Evolutionary conservation across 2,888 invertebrate genomes (phyloP), one percentile per base, ranked within the genome.

Genomic region (Cetonia aurata): DNA sequence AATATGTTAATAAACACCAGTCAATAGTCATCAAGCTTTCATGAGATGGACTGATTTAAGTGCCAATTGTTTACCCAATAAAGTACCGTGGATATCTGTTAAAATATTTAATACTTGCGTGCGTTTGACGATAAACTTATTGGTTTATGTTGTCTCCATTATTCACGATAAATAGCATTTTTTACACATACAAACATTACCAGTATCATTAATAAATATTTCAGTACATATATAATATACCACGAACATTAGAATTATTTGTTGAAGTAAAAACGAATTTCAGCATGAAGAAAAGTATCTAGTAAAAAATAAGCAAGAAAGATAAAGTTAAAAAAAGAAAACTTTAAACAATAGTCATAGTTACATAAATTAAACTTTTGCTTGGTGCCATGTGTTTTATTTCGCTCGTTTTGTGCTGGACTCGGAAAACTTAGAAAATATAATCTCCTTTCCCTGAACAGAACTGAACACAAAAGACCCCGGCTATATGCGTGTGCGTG

Each of bases 391-490:
- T 25, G 60, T 31, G 50, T 70, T 60, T 60, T 48, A n/a, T 50
- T 37, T 37, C 37, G 62, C 41, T 17, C 42, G 65, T 53, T 66
- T 41, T n/a, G 65, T 66, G 52, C 56, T 48, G 37, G 37, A 46
- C 33, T 33, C 37, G 46, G 10, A 33, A 56, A 67, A 46, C 69
- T 53, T 37, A 25, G 62, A 71, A 69, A 62, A 73, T 69, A 53
- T 67, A 62, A 52, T 42, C 19, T 52, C 52, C 42, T 53, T n/a
- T n/a, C n/a, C 59, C 56, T 68, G 70, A 71, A 67, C 72, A 75
- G 72, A 70, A 68, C 52, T 55, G 57, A 57, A 57, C 57, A 67
- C 72, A 75, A 73, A 70, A 68, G 25, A 67, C 59, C n/a, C n/a
- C 71, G 70, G 73, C 72, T 70, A 72, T 71, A 67, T 55, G 68